phyloP scores from a whole-genome alignment of 2,888 invertebrate genomes.

The Diarsia rubi region DNA sequence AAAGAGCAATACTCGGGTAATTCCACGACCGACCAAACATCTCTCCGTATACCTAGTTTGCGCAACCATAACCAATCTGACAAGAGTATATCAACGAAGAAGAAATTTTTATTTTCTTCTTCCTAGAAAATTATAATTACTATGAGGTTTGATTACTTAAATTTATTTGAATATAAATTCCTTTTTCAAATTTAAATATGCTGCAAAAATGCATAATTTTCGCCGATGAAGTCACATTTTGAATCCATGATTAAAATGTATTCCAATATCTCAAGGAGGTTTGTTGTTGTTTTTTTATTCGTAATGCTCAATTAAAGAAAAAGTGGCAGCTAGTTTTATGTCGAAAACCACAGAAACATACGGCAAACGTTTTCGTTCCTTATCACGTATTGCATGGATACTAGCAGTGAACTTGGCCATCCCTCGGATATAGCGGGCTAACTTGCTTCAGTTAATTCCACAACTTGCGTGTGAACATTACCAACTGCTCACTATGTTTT shows the following conservation, averaged over 20 bases:
- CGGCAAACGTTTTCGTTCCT: constrained; percentile 5
- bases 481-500: constrained; percentile 44
- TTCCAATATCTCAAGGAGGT: background rate
- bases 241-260: background rate
- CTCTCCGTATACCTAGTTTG: too few relatives aligned
- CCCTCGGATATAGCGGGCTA: constrained; percentile 12
- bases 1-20: too few relatives aligned
- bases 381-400: constrained; percentile 21
- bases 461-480: constrained; percentile 37
- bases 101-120: constrained; percentile 3
- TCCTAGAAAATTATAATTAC: constrained; percentile 4
- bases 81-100: too few relatives aligned
- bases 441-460: constrained; percentile 20
- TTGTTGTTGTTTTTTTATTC: background rate
- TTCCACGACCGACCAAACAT: too few relatives aligned
- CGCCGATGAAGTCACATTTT: too few relatives aligned
- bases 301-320: background rate
- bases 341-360: background rate
- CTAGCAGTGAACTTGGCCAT: background rate
- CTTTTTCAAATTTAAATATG: background rate
- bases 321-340: background rate
- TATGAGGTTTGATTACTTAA: background rate
- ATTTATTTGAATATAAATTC: background rate
- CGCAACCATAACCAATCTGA: too few relatives aligned
- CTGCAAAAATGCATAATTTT: background rate